Base-by-base conservation (phyloP, 2,888 invertebrate species). In the Xylocampa areola region DNA sequence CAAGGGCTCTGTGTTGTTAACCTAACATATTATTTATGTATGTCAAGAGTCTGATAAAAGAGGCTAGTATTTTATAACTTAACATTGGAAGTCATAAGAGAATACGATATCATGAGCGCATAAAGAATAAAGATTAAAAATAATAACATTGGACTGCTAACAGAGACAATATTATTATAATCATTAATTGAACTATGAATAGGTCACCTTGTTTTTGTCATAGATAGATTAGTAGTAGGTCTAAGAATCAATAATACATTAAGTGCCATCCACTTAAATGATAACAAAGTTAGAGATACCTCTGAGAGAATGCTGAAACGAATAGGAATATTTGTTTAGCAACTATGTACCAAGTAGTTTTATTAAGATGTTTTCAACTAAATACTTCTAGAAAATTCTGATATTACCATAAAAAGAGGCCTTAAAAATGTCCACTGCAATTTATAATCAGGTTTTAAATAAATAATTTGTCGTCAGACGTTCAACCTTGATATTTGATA, bases 401-500 rank as follows among this genome's bases (percentile, higher is more conserved):
- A 41, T 23, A 57, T 65, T 68, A 58, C 33, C 66, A 69, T 66
- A 66, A 41, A 53, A 48, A 47, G 62, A 69, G 66, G 66, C 69
- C 66, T 49, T 41, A 64, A 72, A 64, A 58, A 59, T 55, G 35
- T 37, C 35, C 45, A 52, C 43, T 73, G 65, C 61, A 68, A 50
- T 59, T 52, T 50, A 58, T 50, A 55, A 72, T 67, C 72, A 54
- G 64, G 68, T 68, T 77, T 67, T 51, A 45, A 61, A 60, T 51
- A 57, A 54, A 57, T 47, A 53, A 57, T 45, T 61, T 61, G 65
- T 65, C 63, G 65, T 45, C 32, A 43, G 59, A 49, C 62, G 39
- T 58, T 68, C 39, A 65, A 73, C 73, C 75, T 79, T 75, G 77
- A 68, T 68, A 72, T 55, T 68, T 66, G 35, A 58, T 52, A 51